Evolutionary conservation across 2,797 vertebrate species (phyloP).

Genomic region (Tamandua tetradactyla): DNA sequence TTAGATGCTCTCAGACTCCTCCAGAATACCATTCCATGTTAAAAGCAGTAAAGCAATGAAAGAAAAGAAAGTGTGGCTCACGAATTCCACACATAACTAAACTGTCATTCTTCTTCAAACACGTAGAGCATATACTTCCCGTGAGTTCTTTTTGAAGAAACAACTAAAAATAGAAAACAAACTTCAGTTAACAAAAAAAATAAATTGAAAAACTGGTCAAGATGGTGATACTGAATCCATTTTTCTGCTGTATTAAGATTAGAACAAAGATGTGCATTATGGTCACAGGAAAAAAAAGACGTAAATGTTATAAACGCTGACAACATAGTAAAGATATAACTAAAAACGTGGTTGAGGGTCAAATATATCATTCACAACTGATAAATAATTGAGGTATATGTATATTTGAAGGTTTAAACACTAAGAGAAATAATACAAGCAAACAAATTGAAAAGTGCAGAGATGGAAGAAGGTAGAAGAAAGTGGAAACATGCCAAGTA

Average conservation of each 20-base stretch:
- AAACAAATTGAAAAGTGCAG: not conserved
- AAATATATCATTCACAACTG: conserved; percentile 1
- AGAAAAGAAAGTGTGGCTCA: not conserved
- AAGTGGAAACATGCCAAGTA: not conserved
- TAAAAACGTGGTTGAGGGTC: not conserved
- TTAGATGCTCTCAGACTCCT: not conserved
- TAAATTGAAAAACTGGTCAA: not conserved
- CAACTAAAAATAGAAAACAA: not conserved
- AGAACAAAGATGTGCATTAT: not conserved
- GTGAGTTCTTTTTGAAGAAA: not conserved
- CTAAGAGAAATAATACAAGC: not conserved
- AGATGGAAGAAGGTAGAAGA: not conserved
- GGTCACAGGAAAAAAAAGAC: not conserved
- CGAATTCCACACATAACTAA: not conserved
- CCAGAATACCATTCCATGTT: not conserved
- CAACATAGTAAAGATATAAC: not conserved
- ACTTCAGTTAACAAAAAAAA: not conserved
- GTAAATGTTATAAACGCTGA: not conserved
- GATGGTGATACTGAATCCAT: not conserved
- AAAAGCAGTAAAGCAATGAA: not conserved
- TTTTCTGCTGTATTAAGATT: conserved; percentile 4
- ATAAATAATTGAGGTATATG: conserved; percentile 42
- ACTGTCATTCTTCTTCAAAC: not conserved
- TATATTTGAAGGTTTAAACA: not conserved
- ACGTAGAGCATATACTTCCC: not conserved